phyloP scores from a whole-genome alignment of 2,888 invertebrate genomes.

The Sesamia inferens region DNA sequence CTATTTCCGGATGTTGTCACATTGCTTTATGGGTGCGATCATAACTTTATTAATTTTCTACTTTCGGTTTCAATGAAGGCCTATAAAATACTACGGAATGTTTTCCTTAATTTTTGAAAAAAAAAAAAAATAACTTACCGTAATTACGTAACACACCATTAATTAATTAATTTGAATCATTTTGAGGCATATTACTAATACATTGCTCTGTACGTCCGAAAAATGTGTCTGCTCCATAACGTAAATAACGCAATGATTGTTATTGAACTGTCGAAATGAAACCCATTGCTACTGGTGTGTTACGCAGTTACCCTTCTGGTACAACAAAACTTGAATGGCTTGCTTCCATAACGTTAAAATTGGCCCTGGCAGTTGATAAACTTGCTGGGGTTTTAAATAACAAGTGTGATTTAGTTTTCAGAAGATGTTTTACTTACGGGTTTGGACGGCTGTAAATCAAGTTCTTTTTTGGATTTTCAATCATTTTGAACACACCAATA shows the following conservation, averaged over 20 bases:
- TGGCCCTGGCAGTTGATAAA: background rate
- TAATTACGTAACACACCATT: too few species aligned
- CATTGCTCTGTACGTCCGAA: too few species aligned
- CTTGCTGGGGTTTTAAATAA: background rate
- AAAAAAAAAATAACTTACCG: too few species aligned
- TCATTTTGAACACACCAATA: slow-evolving; percentile 20
- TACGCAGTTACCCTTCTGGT: background rate
- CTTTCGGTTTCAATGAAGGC: background rate
- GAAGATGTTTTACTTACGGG: background rate
- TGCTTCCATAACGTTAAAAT: background rate
- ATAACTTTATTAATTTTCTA: slow-evolving; percentile 7
- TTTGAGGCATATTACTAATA: too few species aligned
- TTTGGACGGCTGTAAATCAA: background rate
- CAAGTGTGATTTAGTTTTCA: background rate
- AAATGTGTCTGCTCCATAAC: too few species aligned
- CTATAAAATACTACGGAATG: background rate
- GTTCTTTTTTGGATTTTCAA: background rate
- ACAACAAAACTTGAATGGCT: background rate
- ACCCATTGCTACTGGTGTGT: too few species aligned
- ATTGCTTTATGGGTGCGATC: slow-evolving; percentile 65
- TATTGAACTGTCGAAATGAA: too few species aligned
- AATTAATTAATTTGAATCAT: too few species aligned
- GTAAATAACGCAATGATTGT: too few species aligned
- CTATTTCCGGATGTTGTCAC: slow-evolving; percentile 87
- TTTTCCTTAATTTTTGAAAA: background rate